These are phyloP conservation scores for Quiscalus mexicanus DNA, from an alignment of 2,113 vertebrate species.

Conservation along the genomic window DNA sequence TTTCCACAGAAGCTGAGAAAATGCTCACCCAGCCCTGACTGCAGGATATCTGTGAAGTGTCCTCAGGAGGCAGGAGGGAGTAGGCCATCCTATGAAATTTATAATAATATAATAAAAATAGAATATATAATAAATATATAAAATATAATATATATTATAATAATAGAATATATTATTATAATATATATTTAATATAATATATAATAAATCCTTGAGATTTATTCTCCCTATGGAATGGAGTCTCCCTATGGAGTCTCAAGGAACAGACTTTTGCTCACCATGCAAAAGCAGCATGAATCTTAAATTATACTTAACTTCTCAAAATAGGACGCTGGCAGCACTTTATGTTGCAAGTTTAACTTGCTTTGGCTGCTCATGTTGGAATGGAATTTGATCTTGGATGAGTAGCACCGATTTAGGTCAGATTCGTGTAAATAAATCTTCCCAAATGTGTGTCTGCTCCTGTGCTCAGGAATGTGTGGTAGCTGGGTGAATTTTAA, in stretches of 20 bases:
- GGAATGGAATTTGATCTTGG: neutral
- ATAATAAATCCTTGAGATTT: neutral
- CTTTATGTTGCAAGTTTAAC: neutral
- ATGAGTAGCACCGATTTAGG: neutral
- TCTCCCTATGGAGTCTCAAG: neutral
- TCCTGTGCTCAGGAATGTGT: constrained; percentile 14
- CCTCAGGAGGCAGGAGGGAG: neutral
- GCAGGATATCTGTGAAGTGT: neutral
- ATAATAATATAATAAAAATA: neutral
- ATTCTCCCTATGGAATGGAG: neutral
- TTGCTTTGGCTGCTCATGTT: accelerated
- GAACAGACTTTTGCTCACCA: neutral
- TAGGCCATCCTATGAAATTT: neutral
- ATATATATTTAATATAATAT: too few relatives aligned
- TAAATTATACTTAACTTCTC: neutral
- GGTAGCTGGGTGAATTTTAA: constrained; percentile 18
- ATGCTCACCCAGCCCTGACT: neutral
- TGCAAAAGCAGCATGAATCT: neutral
- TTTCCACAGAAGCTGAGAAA: neutral
- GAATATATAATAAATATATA: too few relatives aligned
- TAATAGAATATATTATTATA: too few relatives aligned
- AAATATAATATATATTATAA: too few relatives aligned
- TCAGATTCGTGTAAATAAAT: neutral
- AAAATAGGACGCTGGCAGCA: neutral
- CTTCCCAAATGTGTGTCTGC: neutral